Evolutionary conservation across 2,113 vertebrate genomes (phyloP), one percentile per base, ranked within the genome.

Genomic region (Austrofundulus limnaeus): DNA sequence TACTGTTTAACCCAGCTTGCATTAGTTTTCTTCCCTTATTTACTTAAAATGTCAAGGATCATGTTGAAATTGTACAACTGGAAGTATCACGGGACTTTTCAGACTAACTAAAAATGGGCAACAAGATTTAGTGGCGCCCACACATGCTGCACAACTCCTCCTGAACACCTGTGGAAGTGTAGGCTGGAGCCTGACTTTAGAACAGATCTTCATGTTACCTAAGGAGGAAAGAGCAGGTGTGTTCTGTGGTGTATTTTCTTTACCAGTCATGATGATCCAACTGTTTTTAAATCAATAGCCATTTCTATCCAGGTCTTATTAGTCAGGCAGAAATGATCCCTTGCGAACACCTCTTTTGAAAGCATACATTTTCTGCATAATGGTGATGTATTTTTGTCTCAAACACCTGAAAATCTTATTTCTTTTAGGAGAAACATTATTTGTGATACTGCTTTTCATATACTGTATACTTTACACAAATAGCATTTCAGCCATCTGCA

Each of bases 261-360:
- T 72, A 34, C 31, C 49, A 53, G 72, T 49, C 55, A 59, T 65
- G 39, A 75, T 78, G 68, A 77, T 62, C 77, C 41, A 69, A 16
- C 63, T 61, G 54, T 24, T 38, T 48, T 74, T 50, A 61, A 77
- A 78, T 81, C 84, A 75, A 75, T 79, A 75, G 51, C 62, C 53
- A 71, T 72, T 76, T 78, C 52, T 75, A 69, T 77, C 51, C 47
- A 21, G 53, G 53, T 66, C 51, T 34, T 77, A 64, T 75, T 68
- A 69, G 52, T 68, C 50, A 48, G 51, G 71, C 51, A 75, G 39
- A 77, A 73, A 82, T 72, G 77, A 75, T 61, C 56, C 31, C 37
- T 39, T 38, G 58, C 28, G 46, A 62, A 45, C 55, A 67, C 46
- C n/a, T 64, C 47, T 58, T 17, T 49, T 53, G 45, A 41, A 70